These are phyloP conservation scores for Archocentrus centrarchus DNA, from an alignment of 2,113 vertebrate species.

Conservation along the genomic window DNA sequence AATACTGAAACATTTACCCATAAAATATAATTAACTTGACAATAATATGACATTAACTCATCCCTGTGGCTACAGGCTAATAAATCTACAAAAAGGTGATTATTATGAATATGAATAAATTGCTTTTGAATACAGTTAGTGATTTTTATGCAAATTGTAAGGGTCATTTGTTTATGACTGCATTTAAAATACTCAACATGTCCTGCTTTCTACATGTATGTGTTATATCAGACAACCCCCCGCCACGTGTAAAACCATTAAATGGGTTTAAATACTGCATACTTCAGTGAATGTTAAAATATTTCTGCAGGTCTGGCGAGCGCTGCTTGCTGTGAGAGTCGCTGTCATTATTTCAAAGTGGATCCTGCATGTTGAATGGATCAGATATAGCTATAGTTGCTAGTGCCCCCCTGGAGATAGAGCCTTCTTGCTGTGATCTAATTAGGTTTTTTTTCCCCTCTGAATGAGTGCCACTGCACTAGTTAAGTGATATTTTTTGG, in stretches of 20 bases:
- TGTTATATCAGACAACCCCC: neutral
- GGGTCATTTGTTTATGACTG: neutral
- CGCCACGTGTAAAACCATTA: conserved; percentile 5
- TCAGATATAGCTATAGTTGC: conserved; percentile 44
- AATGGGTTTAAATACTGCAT: conserved; percentile 21
- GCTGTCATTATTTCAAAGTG: conserved; percentile 55
- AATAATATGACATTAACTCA: conserved; percentile 15
- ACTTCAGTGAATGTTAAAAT: conserved; percentile 12
- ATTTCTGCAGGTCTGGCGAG: neutral
- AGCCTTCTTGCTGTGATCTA: conserved; percentile 58
- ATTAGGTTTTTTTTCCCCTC: conserved; percentile 58
- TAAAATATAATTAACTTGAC: conserved; percentile 30
- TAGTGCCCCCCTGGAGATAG: conserved; percentile 40
- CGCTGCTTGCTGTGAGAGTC: conserved; percentile 22
- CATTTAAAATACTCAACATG: neutral
- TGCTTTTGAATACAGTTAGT: neutral
- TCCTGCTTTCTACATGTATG: neutral
- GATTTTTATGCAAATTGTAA: conserved; percentile 2
- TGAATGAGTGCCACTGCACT: conserved; percentile 42
- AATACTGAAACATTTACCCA: conserved; percentile 10
- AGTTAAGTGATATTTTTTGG: neutral
- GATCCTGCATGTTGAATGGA: conserved; percentile 45
- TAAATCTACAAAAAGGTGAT: conserved; percentile 22
- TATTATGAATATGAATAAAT: conserved; percentile 12
- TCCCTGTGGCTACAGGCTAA: conserved; percentile 9